Percentiles rank a stretch among this genome's conserved stretches.
Conservation (phyloP, 2,113 vertebrate species). For the Monarcha castaneiventris region DNA sequence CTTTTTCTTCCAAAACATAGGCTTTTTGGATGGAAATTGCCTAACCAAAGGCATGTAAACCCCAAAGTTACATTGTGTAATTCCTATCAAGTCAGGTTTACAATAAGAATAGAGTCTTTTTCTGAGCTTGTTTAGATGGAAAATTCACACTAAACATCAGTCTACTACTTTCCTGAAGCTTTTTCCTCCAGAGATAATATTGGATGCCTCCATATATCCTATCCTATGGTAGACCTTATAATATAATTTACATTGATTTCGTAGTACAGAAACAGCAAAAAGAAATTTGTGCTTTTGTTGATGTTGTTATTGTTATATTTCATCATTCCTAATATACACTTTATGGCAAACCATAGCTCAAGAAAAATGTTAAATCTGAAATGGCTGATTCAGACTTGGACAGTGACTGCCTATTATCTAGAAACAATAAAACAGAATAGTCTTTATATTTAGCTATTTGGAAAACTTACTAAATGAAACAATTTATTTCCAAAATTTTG, state of each 20-base stretch:
- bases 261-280: neutral
- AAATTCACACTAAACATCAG: neutral
- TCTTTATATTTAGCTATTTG: neutral
- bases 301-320: neutral
- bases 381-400: neutral
- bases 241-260: neutral
- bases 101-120: neutral
- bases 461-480: neutral
- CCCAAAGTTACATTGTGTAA: neutral
- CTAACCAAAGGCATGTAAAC: neutral
- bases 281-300: neutral
- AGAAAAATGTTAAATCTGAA: neutral
- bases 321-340: neutral
- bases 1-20: neutral
- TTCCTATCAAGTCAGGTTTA: neutral
- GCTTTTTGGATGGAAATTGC: neutral
- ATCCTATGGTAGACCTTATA: neutral
- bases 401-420: neutral
- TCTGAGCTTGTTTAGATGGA: neutral
- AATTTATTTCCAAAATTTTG: neutral
- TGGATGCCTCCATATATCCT: neutral
- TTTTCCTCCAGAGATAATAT: neutral
- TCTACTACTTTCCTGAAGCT: neutral
- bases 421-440: neutral
- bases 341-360: neutral